Evolutionary conservation across 2,888 invertebrate genomes (phyloP), one percentile per base, ranked within the genome.

Genomic region (Epistrophe grossulariae): DNA sequence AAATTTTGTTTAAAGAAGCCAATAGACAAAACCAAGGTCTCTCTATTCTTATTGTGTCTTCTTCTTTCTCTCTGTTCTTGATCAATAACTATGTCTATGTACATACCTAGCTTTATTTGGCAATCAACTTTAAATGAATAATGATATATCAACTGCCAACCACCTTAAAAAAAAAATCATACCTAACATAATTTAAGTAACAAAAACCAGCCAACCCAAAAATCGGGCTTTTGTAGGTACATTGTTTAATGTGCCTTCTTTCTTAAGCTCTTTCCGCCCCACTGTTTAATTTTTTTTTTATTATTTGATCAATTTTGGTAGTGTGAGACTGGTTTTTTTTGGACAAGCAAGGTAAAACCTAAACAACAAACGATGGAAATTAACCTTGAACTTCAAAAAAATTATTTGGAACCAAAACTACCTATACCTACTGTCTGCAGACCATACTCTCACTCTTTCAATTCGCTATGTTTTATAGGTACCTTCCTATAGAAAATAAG

Each of bases 371-470:
- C 76, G 76, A 62, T 88, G 62, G 82, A 85, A 73, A 87, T 89
- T 91, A 92, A 92, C 92, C 92, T 92, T 92, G 92, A 92, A 92
- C 92, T 92, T 92, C 90, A 24, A 92, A 90, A 89, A 77, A 40
- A 40, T 43, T 55, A 13, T 45, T 38, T 40, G 45, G 4, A 38
- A 50, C 50, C 13, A 55, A 70, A 50, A 1, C 17, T 24, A 24
- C 3, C 2, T 24, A 24, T 24, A 24, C 3, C 24, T 24, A 24
- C 24, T 24, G n/a, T n/a, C n/a, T n/a, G n/a, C 24, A 24, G 19
- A 7, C 55, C 17, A 55, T 55, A 55, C 70, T 70, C 68, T 70
- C 52, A 70, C 68, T 70, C 70, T 40, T 40, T n/a, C 52, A 15
- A 40, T 45, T 43, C 28, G 43, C 31, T 55, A n/a, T 59, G 50